These are phyloP conservation scores for Cacatua alba DNA, from an alignment of 2,113 vertebrate genomes.

Conservation along the genomic window DNA sequence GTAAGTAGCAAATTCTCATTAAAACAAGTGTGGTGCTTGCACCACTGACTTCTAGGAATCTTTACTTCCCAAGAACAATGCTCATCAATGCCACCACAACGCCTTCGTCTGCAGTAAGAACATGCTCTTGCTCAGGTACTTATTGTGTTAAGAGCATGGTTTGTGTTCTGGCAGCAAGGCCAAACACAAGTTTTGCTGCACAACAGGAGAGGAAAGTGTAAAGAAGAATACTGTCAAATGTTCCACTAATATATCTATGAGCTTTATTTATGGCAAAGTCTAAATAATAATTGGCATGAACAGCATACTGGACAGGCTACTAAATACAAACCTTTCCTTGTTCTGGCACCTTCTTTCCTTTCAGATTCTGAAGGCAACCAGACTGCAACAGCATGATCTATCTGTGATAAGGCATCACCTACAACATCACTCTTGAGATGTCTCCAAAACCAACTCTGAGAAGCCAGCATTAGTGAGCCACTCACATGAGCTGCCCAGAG, in stretches of 20 bases:
- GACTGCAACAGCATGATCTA: background rate
- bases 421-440: background rate
- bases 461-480: background rate
- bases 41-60: background rate
- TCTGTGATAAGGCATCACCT: fast-evolving
- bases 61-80: background rate
- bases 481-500: background rate
- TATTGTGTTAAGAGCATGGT: background rate
- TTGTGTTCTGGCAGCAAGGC: background rate
- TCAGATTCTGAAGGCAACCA: background rate
- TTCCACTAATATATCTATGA: background rate
- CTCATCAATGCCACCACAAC: background rate
- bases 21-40: background rate
- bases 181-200: background rate
- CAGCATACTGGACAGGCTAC: fast-evolving
- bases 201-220: background rate
- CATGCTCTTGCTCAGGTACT: background rate
- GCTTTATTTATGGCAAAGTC: background rate
- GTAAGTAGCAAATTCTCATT: conserved; percentile 24
- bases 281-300: background rate
- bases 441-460: background rate
- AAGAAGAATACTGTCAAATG: background rate
- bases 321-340: background rate
- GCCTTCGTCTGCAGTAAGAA: background rate
- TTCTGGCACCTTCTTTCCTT: background rate